A percentile compares a stretch with the other conserved stretches of the same genome.
phyloP scores from a whole-genome alignment of 1,140 invertebrate species.

The Choristoneura fumiferana region DNA sequence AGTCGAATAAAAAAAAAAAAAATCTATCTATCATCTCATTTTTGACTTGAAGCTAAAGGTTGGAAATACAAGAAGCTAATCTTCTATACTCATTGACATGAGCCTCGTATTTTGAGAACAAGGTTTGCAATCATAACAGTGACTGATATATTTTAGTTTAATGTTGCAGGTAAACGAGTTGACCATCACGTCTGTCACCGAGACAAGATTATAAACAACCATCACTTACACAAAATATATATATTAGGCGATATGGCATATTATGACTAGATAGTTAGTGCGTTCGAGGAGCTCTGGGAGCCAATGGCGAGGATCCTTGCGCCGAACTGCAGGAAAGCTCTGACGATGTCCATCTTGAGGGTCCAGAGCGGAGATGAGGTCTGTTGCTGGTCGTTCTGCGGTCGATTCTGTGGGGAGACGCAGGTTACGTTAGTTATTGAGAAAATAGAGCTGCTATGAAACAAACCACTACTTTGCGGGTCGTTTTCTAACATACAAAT shows the following conservation, averaged over 20 bases:
- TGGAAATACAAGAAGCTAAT: too few relatives aligned
- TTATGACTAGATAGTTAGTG: slow-evolving; percentile 16
- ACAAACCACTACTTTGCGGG: too few relatives aligned
- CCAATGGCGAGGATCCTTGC: slow-evolving; percentile 48
- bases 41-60: too few relatives aligned
- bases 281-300: slow-evolving; percentile 33
- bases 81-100: too few relatives aligned
- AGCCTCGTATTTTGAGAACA: too few relatives aligned
- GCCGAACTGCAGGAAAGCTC: slow-evolving; percentile 54
- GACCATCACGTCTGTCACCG: background rate
- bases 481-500: too few relatives aligned
- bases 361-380: slow-evolving; percentile 51
- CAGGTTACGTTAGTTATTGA: too few relatives aligned
- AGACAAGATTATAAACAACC: background rate
- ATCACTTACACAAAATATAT: background rate
- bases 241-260: slow-evolving; percentile 6
- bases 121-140: too few relatives aligned
- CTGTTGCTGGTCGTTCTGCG: background rate
- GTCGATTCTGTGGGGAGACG: background rate
- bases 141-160: too few relatives aligned
- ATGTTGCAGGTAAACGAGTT: slow-evolving; percentile 20
- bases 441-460: too few relatives aligned
- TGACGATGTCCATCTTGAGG: slow-evolving; percentile 54
- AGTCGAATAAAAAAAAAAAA: too few relatives aligned
- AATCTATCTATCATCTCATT: too few relatives aligned